phyloP scores from a whole-genome alignment of 2,888 invertebrate species.

The Didymodactylos carnosus region DNA sequence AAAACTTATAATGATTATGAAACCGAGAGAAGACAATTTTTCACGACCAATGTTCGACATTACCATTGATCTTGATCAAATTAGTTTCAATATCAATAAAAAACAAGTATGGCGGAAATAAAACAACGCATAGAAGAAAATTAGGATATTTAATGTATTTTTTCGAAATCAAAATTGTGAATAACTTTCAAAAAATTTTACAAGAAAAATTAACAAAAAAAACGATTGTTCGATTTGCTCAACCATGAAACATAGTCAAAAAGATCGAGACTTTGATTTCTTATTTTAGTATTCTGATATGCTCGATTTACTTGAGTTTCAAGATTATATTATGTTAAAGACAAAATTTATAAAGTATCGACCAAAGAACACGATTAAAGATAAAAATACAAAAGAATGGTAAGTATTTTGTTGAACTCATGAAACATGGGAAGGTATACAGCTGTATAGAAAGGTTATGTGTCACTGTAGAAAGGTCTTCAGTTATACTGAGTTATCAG shows the following conservation, averaged over 20 bases:
- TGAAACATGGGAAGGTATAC: no score
- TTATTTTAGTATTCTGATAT: conserved; percentile 63
- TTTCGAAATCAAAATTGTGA: no score
- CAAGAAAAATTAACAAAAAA: no score
- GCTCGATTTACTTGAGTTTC: conserved; percentile 64
- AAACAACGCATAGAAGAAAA: not conserved
- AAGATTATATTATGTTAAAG: conserved; percentile 63
- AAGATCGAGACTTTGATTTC: no score
- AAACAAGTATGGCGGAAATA: conserved; percentile 1
- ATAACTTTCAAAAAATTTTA: no score
- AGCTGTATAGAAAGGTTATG: no score
- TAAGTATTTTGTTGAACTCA: no score
- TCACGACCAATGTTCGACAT: conserved; percentile 13
- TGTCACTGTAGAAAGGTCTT: no score
- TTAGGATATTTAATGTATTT: not conserved
- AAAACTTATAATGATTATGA: conserved; percentile 4
- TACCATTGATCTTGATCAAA: conserved; percentile 12
- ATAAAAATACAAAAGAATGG: conserved; percentile 46
- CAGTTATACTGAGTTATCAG: not conserved
- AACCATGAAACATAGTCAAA: no score
- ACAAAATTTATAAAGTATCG: conserved; percentile 63
- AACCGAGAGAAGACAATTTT: conserved; percentile 2
- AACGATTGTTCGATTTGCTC: no score
- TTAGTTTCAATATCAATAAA: conserved; percentile 4
- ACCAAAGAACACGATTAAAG: conserved; percentile 50